Evolutionary conservation across 2,797 vertebrate species (phyloP), one percentile per base, ranked within the genome.

Genomic region (Scolopax rusticola): DNA sequence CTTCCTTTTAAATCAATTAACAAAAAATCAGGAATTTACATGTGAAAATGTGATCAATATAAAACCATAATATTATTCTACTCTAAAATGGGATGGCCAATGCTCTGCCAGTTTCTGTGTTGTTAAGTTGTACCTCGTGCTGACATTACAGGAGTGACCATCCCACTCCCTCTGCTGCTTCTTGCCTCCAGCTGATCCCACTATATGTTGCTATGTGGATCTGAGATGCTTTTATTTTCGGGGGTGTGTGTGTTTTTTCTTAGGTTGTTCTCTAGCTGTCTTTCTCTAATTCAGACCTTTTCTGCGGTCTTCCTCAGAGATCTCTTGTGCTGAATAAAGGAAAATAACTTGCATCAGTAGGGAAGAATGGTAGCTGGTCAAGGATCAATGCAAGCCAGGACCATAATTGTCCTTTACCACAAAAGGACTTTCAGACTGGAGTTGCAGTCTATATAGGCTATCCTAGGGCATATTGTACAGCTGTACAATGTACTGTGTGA

Each of bases 371-470:
- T 30, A 90, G 12, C 11, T 53, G 20, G 15, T 56, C 6, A 53
- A 68, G 30, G 48, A 56, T 54, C 11, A 30, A 6, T 18, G 28
- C 33, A 60, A 91, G 33, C 28, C 36, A 76, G 41, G 38, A 94
- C 5, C 5, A 24, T 30, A 38, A 48, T 38, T 16, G 79, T 17
- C 36, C 27, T 57, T 11, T 78, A 2, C 11, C 15, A 9, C 8
- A 27, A 25, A 56, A 71, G 28, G 36, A 30, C 21, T n/a, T 51
- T 5, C 4, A 76, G 16, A 2, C 54, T 61, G 56, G 33, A 76
- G 17, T 15, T 11, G 5, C 27, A 63, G 47, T 14, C 1, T 0
- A 12, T 36, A 19, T 5, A 59, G 17, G 8, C 4, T 60, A 0
- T 20, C 2, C 2, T 24, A 53, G 36, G 36, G 10, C 11, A 12